Conservation (phyloP, 2,113 vertebrate species). For the Cephalopholis sonnerati region DNA sequence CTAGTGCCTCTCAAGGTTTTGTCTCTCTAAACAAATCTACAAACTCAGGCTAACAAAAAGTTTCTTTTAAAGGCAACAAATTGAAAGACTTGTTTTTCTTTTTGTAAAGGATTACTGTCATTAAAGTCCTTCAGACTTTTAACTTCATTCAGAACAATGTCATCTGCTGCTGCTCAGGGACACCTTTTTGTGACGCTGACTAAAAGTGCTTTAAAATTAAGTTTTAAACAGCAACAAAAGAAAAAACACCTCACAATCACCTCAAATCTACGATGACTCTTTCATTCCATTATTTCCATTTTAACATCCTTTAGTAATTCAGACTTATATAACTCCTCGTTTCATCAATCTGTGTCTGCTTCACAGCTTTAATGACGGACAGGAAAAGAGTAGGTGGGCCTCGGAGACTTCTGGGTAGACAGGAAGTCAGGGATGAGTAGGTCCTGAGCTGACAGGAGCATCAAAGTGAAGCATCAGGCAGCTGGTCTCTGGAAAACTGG, state of each 20-base stretch:
- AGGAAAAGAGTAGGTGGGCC: constrained; percentile 17
- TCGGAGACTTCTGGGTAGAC: constrained; percentile 50
- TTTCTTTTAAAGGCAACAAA: neutral
- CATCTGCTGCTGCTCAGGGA: neutral
- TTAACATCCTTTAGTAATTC: neutral
- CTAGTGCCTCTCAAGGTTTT: too few relatives aligned
- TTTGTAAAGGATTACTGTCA: too few relatives aligned
- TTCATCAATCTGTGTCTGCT: constrained; percentile 26
- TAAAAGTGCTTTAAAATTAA: neutral
- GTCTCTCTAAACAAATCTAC: too few relatives aligned
- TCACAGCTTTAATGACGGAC: constrained; percentile 41
- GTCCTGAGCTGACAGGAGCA: constrained; percentile 45
- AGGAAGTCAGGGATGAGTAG: constrained; percentile 62
- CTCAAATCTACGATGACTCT: neutral
- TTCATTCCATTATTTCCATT: neutral
- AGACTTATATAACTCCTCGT: too few relatives aligned
- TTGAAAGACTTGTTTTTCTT: neutral
- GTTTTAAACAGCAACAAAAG: neutral
- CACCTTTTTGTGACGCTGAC: neutral
- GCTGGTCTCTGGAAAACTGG: neutral
- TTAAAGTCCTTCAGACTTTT: neutral
- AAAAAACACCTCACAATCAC: neutral
- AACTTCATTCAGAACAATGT: neutral
- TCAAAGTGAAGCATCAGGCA: constrained; percentile 20
- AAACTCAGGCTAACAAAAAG: too few relatives aligned